Conservation (phyloP, 2,888 invertebrate species). For the Heliconius cydno region DNA sequence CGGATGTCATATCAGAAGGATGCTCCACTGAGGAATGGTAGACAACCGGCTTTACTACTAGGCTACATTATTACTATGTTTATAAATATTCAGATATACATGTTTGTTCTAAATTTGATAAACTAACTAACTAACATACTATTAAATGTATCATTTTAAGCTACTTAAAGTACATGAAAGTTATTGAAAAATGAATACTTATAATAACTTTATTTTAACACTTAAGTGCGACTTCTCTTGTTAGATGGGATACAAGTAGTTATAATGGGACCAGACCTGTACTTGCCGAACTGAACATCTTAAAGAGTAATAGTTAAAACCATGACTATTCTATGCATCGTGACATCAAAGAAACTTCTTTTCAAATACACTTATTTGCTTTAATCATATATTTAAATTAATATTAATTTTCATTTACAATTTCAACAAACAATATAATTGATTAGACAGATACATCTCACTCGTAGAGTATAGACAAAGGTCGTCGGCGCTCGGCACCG, state of each 20-base stretch:
- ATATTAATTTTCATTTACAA: not conserved
- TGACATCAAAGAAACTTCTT: not conserved
- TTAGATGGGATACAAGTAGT: no score
- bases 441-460: not conserved
- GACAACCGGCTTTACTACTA: not conserved
- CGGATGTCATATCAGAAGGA: not conserved
- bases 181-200: no score
- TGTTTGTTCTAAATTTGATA: no score
- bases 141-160: no score
- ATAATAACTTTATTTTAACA: no score
- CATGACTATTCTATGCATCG: no score
- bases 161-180: no score
- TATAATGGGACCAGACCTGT: no score
- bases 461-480: constrained; percentile 1
- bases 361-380: not conserved
- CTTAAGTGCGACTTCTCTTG: no score
- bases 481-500: constrained; percentile 15
- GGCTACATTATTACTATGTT: not conserved
- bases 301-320: no score
- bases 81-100: not conserved
- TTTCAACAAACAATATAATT: not conserved
- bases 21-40: not conserved
- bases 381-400: not conserved
- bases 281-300: no score
- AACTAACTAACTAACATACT: no score